Base-by-base conservation (phyloP, 2,888 invertebrate genomes). In the Pseudeuparius sepicola region DNA sequence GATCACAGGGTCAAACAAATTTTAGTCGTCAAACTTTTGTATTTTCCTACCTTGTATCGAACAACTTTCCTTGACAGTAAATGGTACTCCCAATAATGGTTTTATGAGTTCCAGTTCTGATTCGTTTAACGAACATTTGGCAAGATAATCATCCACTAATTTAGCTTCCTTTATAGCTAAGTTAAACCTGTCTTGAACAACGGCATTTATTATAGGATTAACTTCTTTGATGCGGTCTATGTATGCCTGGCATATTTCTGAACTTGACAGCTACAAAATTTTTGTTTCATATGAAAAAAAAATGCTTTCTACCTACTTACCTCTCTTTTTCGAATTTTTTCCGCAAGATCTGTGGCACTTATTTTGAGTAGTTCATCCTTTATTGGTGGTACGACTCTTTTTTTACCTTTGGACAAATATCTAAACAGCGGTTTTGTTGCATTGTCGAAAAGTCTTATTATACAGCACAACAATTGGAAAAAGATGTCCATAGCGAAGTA, bases 1-100 rank as follows among this genome's bases (percentile, higher is more conserved):
- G n/a, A n/a, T n/a, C n/a, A n/a, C n/a, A n/a, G n/a, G n/a, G n/a
- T n/a, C n/a, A n/a, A n/a, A n/a, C n/a, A n/a, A n/a, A n/a, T n/a
- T n/a, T n/a, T n/a, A n/a, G n/a, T n/a, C n/a, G n/a, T n/a, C n/a
- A n/a, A n/a, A n/a, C n/a, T n/a, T 26, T 20, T 14, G 14, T n/a
- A 16, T 37, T n/a, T n/a, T n/a, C n/a, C n/a, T 50, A 81, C 87
- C 86, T 64, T 71, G 70, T 1, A 87, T 64, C 1, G 71, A 71
- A 49, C 87, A 80, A 46, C 80, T 77, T 57, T 87, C 86, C 55
- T 89, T 89, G 1, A 83, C 75, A 2, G 86, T 84, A 26, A 86
- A 68, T 0, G 89, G 89, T 11, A 89, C 71, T 0, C 89, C 89
- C 2, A 88, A 63, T 33, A 89, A 61, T 1, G 88, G 88, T 42